Conservation (phyloP, 2,113 vertebrate species). For the Aspidoscelis tigris region DNA sequence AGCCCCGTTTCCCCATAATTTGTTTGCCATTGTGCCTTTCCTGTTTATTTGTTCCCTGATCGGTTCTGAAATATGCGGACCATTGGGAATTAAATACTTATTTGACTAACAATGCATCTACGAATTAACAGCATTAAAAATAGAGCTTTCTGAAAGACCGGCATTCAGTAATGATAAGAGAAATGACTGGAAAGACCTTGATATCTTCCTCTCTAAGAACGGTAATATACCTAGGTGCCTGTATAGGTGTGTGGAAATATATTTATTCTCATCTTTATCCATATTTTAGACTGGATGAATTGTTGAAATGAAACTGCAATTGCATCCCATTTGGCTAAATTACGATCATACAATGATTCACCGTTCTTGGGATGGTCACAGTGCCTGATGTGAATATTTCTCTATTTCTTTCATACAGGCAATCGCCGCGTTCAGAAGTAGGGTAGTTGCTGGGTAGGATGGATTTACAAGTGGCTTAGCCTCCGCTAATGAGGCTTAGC, state of each 20-base stretch:
- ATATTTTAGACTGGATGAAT: constrained; percentile 55
- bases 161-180: constrained; percentile 60
- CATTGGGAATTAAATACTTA: constrained; percentile 63
- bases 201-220: constrained; percentile 63
- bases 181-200: constrained; percentile 50
- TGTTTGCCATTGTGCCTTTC: constrained; percentile 59
- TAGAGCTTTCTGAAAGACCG: constrained; percentile 55
- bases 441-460: not conserved
- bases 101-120: constrained; percentile 62
- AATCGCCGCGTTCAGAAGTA: not conserved
- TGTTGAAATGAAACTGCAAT: constrained; percentile 50
- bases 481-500: too few species aligned
- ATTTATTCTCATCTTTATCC: constrained; percentile 56
- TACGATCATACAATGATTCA: constrained; percentile 49
- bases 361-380: constrained; percentile 28
- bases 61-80: constrained; percentile 53
- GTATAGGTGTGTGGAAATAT: not conserved
- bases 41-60: constrained; percentile 56
- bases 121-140: constrained; percentile 59
- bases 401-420: not conserved
- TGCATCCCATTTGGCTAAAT: constrained; percentile 52
- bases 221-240: constrained; percentile 37
- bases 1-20: constrained; percentile 53
- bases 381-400: not conserved
- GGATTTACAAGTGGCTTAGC: not conserved